A percentile compares a stretch with the other conserved stretches of the same genome.
Evolutionary conservation across 37 sponge, comb jelly and placozoan genomes (phyloP).

Genomic region (Mnemiopsis leidyi): DNA sequence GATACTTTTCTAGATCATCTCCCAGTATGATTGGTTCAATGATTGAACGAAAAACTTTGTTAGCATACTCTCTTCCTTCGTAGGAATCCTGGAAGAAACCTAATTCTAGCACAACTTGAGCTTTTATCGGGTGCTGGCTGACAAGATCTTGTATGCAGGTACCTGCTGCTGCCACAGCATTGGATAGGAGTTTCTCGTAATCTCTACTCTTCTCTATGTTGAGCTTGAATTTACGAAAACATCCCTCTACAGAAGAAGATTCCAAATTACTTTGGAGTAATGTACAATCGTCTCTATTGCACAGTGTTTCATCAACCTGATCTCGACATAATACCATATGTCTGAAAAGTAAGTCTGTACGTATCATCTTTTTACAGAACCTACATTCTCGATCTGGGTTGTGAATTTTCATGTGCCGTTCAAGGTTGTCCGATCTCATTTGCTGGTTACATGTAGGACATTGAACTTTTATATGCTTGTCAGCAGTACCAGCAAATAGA

Average conservation of each 20-base stretch:
- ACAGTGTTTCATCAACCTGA: constrained; percentile 5
- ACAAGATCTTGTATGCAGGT: background rate
- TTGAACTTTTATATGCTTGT: background rate
- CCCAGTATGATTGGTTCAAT: background rate
- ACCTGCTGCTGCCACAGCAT: background rate
- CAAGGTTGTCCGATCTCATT: background rate
- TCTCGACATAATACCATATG: background rate
- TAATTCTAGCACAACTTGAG: background rate
- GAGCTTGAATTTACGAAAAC: background rate
- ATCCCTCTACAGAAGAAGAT: background rate
- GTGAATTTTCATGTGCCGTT: background rate
- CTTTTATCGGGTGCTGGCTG: background rate
- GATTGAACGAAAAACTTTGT: constrained; percentile 5
- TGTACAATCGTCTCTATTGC: background rate
- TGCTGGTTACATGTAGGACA: constrained; percentile 3
- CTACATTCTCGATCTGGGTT: background rate
- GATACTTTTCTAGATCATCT: background rate
- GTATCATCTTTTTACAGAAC: constrained; percentile 36
- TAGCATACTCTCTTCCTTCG: background rate
- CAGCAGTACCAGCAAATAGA: background rate
- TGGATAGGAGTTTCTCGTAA: background rate
- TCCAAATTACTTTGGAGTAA: background rate
- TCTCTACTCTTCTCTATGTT: background rate
- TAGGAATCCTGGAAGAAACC: constrained; percentile 6
- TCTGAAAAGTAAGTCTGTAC: background rate